These are phyloP conservation scores for Griposia aprilina DNA, from an alignment of 2,888 invertebrate genomes.

Conservation along the genomic window DNA sequence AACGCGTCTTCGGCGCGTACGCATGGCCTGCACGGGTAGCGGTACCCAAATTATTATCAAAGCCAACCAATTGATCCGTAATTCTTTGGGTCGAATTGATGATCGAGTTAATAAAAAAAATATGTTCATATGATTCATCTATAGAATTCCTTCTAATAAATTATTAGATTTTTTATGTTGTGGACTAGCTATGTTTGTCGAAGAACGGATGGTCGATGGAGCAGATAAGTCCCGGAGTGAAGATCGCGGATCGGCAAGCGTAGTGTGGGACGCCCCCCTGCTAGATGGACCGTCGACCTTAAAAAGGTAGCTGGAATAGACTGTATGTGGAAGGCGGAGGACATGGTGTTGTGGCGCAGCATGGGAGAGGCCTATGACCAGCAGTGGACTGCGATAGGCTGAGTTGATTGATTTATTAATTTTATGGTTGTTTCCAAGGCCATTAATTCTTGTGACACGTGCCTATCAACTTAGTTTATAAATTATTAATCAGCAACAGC, in stretches of 20 bases:
- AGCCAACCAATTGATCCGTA: slow-evolving; percentile 40
- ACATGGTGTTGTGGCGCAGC: no score
- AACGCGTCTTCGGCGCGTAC: slow-evolving; percentile 11
- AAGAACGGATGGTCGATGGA: neutral
- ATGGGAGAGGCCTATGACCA: no score
- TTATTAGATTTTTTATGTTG: neutral
- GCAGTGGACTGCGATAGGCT: no score
- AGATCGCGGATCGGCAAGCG: neutral
- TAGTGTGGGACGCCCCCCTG: no score
- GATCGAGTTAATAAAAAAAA: slow-evolving; percentile 36
- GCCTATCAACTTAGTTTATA: no score
- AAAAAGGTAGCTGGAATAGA: no score
- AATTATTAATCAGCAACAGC: neutral
- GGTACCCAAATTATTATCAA: slow-evolving; percentile 43
- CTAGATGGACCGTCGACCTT: no score
- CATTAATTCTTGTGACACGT: no score
- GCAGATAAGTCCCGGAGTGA: neutral
- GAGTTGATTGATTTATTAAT: no score
- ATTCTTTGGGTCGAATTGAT: slow-evolving; percentile 24
- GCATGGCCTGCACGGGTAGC: neutral
- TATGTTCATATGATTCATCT: neutral
- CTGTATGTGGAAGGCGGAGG: no score
- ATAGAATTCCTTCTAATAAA: neutral
- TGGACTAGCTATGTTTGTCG: neutral
- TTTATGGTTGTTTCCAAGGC: no score